These are phyloP conservation scores for Borostomias antarcticus DNA, from an alignment of 2,797 vertebrate genomes.

Conservation along the genomic window DNA sequence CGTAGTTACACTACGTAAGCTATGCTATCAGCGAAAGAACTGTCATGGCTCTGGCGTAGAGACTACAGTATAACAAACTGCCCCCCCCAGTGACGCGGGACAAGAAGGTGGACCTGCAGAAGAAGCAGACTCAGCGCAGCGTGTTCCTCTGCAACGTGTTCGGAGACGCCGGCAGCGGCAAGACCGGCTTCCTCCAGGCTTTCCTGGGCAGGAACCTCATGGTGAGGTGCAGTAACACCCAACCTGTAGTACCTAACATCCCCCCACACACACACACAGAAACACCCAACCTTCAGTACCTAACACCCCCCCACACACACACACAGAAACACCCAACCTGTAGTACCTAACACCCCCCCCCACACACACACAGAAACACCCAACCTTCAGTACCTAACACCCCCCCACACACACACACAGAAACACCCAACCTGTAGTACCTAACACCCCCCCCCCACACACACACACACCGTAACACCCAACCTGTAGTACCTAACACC, in stretches of 20 bases:
- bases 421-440: no score
- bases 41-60: no score
- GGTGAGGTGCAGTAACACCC: slow-evolving; percentile 66
- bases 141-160: slow-evolving; percentile 95
- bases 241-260: not conserved
- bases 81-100: slow-evolving; percentile 87
- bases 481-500: no score
- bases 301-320: not conserved
- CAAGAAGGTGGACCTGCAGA: slow-evolving; percentile 96
- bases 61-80: no score
- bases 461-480: no score
- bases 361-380: no score
- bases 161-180: slow-evolving; percentile 87
- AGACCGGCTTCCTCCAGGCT: slow-evolving; percentile 91
- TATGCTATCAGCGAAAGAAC: no score
- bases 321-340: slow-evolving; percentile 6
- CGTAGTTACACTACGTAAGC: no score
- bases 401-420: no score
- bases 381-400: no score
- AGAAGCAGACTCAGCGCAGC: slow-evolving; percentile 94
- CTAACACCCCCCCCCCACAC: no score
- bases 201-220: slow-evolving; percentile 89
- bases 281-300: not conserved
- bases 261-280: not conserved
- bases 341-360: no score